Evolutionary conservation across 2,888 invertebrate species (phyloP), one percentile per base, ranked within the genome.

Genomic region (Drosophila ezoana): DNA sequence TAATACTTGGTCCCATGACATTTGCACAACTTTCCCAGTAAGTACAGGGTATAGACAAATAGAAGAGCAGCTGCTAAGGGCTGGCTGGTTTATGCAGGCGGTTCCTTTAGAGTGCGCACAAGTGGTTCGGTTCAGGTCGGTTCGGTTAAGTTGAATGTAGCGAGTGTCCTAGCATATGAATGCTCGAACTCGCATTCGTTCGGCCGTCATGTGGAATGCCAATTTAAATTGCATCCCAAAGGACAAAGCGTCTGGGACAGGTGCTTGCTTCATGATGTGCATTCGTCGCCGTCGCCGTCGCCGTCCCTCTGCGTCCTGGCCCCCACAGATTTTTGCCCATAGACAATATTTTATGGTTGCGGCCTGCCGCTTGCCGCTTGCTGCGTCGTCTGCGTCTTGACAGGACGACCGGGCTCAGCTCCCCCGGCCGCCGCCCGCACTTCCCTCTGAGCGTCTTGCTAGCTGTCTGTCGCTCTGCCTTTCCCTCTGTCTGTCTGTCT

Each of bases 191-290:
- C 38, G 41, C 37, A 64, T 65, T 57, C 47, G 71, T 56, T 54
- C 53, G 37, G 64, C 68, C 72, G 76, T 85, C 83, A 85, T 88
- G 73, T 86, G 89, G 83, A 86, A 84, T 84, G 87, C 80, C 84
- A 84, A 84, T 84, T 84, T 89, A 84, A 84, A 88, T 88, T 88
- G 81, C 83, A 69, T 83, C 89, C 87, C 84, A 86, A 88, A 88
- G 84, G 84, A 88, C 83, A 80, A 63, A 64, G 57, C 85, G 75
- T 78, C 75, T 80, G 73, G 45, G 76, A 72, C 80, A 82, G 80
- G 71, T 79, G 76, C 71, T 63, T 63, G 59, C 60, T 44, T 73
- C 59, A 71, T 64, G 64, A 76, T 76, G 73, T 74, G 65, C 76
- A 71, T 44, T 52, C 35, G 56, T 38, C 48, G 37, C 10, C 41